Evolutionary conservation across 1,140 invertebrate species (phyloP).

Genomic region (Caenorhabditis tropicalis): DNA sequence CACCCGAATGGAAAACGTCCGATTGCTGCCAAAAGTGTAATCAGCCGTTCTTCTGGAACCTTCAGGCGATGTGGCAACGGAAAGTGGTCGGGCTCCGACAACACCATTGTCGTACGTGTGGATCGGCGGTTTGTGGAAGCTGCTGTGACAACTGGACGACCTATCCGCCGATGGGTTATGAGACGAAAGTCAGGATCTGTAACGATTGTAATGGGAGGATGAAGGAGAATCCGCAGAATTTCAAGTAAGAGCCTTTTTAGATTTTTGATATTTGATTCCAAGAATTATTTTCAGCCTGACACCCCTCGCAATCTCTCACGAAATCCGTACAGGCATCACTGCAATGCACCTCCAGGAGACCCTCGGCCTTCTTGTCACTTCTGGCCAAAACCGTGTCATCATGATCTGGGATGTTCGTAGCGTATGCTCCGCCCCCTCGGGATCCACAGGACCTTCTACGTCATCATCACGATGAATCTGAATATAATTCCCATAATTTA

Average conservation of each 20-base stretch:
- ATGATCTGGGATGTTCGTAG: slow-evolving; percentile 78
- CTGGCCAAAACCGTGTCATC: slow-evolving; percentile 90
- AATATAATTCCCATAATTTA: not conserved
- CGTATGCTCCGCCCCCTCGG: slow-evolving; percentile 48
- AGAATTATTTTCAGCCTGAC: slow-evolving; percentile 77
- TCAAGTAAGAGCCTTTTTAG: slow-evolving; percentile 71
- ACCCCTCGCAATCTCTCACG: slow-evolving; percentile 90
- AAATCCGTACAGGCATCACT: slow-evolving; percentile 88
- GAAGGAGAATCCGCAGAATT: slow-evolving; percentile 66
- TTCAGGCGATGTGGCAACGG: slow-evolving; percentile 95
- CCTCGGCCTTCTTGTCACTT: slow-evolving; percentile 84
- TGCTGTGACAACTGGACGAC: slow-evolving; percentile 87
- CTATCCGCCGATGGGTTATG: slow-evolving; percentile 94
- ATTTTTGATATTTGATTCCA: not conserved
- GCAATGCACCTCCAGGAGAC: slow-evolving; percentile 88
- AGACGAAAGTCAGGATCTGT: slow-evolving; percentile 94
- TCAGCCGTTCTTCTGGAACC: slow-evolving; percentile 94
- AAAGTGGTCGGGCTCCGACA: slow-evolving; percentile 77
- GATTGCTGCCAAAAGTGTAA: slow-evolving; percentile 91
- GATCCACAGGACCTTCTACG: not conserved
- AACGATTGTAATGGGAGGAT: slow-evolving; percentile 81
- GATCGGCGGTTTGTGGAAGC: slow-evolving; percentile 80
- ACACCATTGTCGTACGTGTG: slow-evolving; percentile 80
- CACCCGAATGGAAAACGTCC: slow-evolving; percentile 89
- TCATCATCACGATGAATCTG: no score